Percentiles rank a stretch among this genome's conserved stretches.
Evolutionary conservation across 2,888 invertebrate genomes (phyloP).

Genomic region (Ashinkailepas kermadecensis): DNA sequence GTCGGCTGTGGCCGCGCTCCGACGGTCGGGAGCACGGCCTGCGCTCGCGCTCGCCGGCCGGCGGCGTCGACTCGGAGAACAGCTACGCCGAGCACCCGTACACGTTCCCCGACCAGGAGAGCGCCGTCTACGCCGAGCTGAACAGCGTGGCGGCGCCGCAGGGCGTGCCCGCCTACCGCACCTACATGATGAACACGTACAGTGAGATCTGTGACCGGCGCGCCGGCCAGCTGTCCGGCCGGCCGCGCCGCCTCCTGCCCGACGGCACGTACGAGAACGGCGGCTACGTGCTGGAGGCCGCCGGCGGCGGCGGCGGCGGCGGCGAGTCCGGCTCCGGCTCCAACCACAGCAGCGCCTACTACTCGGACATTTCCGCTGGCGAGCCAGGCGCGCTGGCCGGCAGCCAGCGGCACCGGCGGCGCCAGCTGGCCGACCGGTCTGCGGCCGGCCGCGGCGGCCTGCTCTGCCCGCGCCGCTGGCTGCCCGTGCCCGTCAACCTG

Average conservation of each 20-base stretch:
- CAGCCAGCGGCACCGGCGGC: background rate
- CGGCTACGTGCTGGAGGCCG: constrained; percentile 33
- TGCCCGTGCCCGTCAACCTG: constrained; percentile 9
- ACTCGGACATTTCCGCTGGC: constrained; percentile 33
- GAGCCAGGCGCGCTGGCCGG: constrained; percentile 16
- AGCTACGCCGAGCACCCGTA: constrained; percentile 35
- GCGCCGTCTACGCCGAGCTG: constrained; percentile 34
- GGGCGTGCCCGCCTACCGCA: constrained; percentile 27
- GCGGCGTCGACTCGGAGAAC: constrained; percentile 33
- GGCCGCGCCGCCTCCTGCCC: constrained; percentile 19
- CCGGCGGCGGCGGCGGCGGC: constrained; percentile 14
- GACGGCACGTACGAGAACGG: constrained; percentile 34
- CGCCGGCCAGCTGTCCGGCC: constrained; percentile 3
- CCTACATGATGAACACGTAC: constrained; percentile 33
- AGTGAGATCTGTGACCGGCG: constrained; percentile 33
- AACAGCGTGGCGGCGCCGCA: constrained; percentile 29
- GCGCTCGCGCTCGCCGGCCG: constrained; percentile 29
- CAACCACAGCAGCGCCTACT: constrained; percentile 34
- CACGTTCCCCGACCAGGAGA: constrained; percentile 33
- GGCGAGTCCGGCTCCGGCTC: constrained; percentile 28
- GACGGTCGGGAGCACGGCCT: constrained; percentile 33
- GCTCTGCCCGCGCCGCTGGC: background rate
- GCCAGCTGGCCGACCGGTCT: background rate
- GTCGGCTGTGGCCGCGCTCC: constrained; percentile 33
- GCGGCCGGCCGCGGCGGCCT: background rate